Evolutionary conservation across 2,888 invertebrate genomes (phyloP).

Genomic region (Euzetes globulus): DNA sequence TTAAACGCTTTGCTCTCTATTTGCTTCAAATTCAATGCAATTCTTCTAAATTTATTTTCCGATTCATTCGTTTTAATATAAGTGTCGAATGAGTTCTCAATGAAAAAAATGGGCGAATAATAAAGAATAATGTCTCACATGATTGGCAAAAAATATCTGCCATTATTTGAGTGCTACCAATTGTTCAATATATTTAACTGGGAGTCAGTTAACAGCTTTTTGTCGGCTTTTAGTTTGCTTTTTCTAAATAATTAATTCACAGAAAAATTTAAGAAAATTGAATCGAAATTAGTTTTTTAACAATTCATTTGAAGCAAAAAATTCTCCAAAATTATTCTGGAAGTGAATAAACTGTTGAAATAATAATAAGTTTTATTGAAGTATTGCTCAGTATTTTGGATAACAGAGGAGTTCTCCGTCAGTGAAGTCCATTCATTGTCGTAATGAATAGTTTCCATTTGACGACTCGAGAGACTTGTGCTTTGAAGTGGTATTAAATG

Average conservation of each 20-base stretch:
- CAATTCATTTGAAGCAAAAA: constrained; percentile 11
- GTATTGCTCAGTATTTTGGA: neutral
- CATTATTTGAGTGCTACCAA: too few species aligned
- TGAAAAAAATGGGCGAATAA: too few species aligned
- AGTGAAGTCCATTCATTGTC: constrained; percentile 3
- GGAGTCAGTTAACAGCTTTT: too few species aligned
- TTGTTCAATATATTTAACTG: too few species aligned
- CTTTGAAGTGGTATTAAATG: neutral
- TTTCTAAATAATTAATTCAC: neutral
- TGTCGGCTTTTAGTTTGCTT: neutral
- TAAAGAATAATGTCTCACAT: too few species aligned
- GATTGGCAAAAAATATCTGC: too few species aligned
- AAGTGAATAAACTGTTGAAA: constrained; percentile 15
- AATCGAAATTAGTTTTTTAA: neutral
- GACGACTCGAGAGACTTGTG: constrained; percentile 3
- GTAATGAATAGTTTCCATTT: constrained; percentile 26
- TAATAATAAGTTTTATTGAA: constrained; percentile 17
- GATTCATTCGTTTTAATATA: neutral
- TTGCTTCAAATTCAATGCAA: neutral
- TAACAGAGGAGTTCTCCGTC: neutral
- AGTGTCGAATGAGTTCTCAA: too few species aligned
- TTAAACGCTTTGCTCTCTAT: neutral
- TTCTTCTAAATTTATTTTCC: neutral
- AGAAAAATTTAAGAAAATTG: neutral
- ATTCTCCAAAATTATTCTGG: neutral